Conservation (phyloP, 2,888 invertebrate species). For the Scelioninae gen. 1 region DNA sequence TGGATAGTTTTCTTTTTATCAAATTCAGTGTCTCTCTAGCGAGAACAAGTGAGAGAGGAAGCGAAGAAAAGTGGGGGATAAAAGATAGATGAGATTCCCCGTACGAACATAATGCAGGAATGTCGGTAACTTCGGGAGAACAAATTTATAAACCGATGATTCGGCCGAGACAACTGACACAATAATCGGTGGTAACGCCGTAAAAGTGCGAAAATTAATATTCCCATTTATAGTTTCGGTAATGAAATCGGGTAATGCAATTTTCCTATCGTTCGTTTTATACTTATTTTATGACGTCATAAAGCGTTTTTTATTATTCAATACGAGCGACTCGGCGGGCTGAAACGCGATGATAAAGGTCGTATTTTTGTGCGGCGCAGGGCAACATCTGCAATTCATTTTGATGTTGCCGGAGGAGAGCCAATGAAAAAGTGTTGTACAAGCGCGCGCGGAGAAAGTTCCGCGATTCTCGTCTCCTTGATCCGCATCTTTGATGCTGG, state of each 20-base stretch:
- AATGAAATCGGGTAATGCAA: constrained; percentile 41
- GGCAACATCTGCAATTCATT: constrained; percentile 51
- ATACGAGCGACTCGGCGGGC: constrained; percentile 7
- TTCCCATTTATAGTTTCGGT: constrained; percentile 35
- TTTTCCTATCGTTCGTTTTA: constrained; percentile 48
- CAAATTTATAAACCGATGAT: constrained; percentile 22
- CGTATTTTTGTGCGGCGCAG: constrained; percentile 26
- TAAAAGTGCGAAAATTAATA: constrained; percentile 50
- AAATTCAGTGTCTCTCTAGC: constrained; percentile 37
- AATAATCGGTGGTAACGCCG: constrained; percentile 20
- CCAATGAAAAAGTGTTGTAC: constrained; percentile 32
- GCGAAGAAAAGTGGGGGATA: neutral
- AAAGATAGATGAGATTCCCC: neutral
- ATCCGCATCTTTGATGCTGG: constrained; percentile 47
- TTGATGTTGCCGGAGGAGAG: constrained; percentile 33
- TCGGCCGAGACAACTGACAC: constrained; percentile 18
- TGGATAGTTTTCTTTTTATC: constrained; percentile 53
- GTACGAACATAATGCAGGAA: constrained; percentile 11
- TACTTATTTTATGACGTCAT: constrained; percentile 36
- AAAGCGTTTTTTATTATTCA: constrained; percentile 55
- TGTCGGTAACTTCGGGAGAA: neutral
- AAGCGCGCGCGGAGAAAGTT: constrained; percentile 41
- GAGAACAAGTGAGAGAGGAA: constrained; percentile 2
- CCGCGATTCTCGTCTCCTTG: constrained; percentile 43
- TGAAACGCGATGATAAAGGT: constrained; percentile 40